Percentiles rank a stretch among this genome's conserved stretches.
Evolutionary conservation across 1,140 invertebrate genomes (phyloP).

Genomic region (Dysdera silvatica): DNA sequence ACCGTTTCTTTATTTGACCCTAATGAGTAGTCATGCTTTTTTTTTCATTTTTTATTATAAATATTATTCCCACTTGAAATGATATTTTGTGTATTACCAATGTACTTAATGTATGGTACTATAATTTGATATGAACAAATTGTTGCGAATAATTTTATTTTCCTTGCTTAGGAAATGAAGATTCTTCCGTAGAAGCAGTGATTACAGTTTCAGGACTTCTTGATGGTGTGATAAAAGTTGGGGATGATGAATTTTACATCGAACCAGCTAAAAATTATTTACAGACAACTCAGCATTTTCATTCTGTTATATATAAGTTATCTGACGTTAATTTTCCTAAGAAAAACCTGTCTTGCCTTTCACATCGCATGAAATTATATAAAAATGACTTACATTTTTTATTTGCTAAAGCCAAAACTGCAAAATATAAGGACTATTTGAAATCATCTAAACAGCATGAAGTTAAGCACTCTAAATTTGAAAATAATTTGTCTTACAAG

Average conservation of each 20-base stretch:
- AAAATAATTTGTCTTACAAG: too few relatives aligned
- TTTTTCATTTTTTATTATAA: neutral
- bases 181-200: conserved; percentile 70
- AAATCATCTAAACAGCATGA: too few relatives aligned
- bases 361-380: too few relatives aligned
- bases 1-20: too few relatives aligned
- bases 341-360: conserved; percentile 18
- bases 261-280: conserved; percentile 71
- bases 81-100: neutral
- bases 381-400: too few relatives aligned
- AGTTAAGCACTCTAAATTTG: too few relatives aligned
- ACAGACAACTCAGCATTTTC: conserved; percentile 46
- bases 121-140: neutral
- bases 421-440: too few relatives aligned
- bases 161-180: conserved; percentile 64
- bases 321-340: conserved; percentile 56
- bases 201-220: conserved; percentile 77
- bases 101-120: neutral
- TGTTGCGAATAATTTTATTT: neutral
- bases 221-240: conserved; percentile 75
- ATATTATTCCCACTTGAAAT: neutral
- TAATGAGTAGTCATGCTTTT: neutral
- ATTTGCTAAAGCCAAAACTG: too few relatives aligned
- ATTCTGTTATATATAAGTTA: conserved; percentile 73
- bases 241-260: conserved; percentile 70